These are phyloP conservation scores for Eristalis tenax DNA, from an alignment of 2,888 invertebrate genomes.

Conservation along the genomic window DNA sequence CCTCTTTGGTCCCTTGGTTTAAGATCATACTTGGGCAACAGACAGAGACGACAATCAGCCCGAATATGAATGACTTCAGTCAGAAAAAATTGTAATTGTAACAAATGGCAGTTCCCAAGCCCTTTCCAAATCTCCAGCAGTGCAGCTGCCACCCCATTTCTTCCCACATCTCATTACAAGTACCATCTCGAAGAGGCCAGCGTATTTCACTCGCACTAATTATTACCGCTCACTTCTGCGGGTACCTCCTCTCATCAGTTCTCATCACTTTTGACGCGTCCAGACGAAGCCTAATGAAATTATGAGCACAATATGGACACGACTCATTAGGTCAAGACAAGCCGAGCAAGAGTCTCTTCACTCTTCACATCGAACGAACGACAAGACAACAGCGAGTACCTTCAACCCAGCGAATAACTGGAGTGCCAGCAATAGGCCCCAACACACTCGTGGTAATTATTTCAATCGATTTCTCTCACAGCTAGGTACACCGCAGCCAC, in stretches of 20 bases:
- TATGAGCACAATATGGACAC: conserved; percentile 10
- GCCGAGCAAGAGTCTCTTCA: not conserved
- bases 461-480: conserved; percentile 40
- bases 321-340: conserved; percentile 7
- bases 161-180: too few species aligned
- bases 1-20: too few species aligned
- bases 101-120: too few species aligned
- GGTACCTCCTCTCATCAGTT: conserved; percentile 27
- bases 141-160: too few species aligned
- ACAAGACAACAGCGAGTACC: not conserved
- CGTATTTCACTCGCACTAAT: too few species aligned
- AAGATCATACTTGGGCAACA: too few species aligned
- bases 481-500: not conserved
- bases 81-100: too few species aligned
- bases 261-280: conserved; percentile 33
- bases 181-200: too few species aligned
- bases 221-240: not conserved
- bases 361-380: not conserved
- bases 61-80: too few species aligned
- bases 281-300: conserved; percentile 36
- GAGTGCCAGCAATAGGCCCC: not conserved
- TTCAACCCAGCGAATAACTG: not conserved
- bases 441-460: not conserved
- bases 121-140: too few species aligned
- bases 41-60: too few species aligned